Base-by-base conservation (phyloP, 2,113 vertebrate species). In the Epinephelus lanceolatus region DNA sequence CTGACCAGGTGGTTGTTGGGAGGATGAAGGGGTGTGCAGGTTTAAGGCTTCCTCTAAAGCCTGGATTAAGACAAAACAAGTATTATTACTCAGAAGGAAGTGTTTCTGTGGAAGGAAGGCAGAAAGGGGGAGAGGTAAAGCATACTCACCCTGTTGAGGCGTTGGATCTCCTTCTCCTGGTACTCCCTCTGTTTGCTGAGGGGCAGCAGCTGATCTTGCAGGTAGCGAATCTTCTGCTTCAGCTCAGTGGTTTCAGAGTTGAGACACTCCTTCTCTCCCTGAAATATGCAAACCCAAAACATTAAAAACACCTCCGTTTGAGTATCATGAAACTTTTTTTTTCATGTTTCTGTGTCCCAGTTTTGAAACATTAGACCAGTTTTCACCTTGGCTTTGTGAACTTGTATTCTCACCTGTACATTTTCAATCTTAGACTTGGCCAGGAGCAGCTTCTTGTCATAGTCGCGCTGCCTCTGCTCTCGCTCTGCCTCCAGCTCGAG, bases 401-500 rank as follows among this genome's bases (percentile, higher is more conserved):
- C 5, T 14, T 27, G 18, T 13, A 21, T 14, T 23, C 92, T 96
- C 27, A 81, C 98, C 97, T 99, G 97, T 47, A 98, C 97, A 8
- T 96, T 97, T 88, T 99, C 98, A 0, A 99, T 98, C 91, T 98
- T 97, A 83, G 98, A 98, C 93, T 99, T 99, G 74, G 98, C 98
- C 81, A 99, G 92, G 47, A 99, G 95, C 77, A 99, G 96, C 86
- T 99, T 99, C 89, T 97, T 97, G 92, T 99, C 98, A 2, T 99
- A 99, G 93, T 99, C 98, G 0, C 98, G 93, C 93, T 99, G 98
- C 79, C 96, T 97, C 89, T 97, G 97, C 63, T 99, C 98, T 42
- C 97, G 91, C 71, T 99, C 97, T 0, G 96, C 93, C 93, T 99
- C 98, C 83, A 98, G 92, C 77, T 98, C 98, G 0, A 92, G 85